Conservation (phyloP, 92 coral and sea anemone genomes). For the Porites lobata region DNA sequence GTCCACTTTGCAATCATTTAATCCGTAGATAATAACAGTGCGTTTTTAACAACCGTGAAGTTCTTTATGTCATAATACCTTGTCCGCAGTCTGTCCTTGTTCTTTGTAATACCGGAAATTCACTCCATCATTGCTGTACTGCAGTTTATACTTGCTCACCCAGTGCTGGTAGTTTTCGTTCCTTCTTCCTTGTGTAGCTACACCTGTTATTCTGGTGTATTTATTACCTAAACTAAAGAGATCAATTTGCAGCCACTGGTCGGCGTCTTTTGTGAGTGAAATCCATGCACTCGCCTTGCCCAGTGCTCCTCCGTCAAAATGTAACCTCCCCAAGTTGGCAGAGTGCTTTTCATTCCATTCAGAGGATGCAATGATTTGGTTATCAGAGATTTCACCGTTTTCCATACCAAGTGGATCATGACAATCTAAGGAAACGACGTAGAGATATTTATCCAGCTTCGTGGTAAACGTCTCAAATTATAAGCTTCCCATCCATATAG, state of each 20-base stretch:
- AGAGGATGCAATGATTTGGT: too few relatives aligned
- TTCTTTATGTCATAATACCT: neutral
- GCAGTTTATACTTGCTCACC: neutral
- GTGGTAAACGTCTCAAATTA: neutral
- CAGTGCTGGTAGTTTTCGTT: neutral
- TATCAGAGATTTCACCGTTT: too few relatives aligned
- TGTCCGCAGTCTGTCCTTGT: neutral
- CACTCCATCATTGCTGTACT: neutral
- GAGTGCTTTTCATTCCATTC: too few relatives aligned
- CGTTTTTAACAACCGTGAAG: neutral
- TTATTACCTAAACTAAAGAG: neutral
- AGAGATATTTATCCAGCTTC: too few relatives aligned
- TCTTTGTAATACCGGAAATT: conserved; percentile 8
- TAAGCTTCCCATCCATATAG: too few relatives aligned
- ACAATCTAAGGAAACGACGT: neutral
- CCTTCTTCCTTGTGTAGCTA: conserved; percentile 21
- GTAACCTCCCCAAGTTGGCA: too few relatives aligned
- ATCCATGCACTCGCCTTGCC: neutral
- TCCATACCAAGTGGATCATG: too few relatives aligned
- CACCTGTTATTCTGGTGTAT: conserved; percentile 10
- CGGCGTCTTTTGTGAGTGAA: neutral
- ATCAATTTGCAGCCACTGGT: conserved; percentile 8
- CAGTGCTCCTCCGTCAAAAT: too few relatives aligned
- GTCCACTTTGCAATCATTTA: too few relatives aligned
- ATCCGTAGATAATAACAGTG: too few relatives aligned